phyloP scores from a whole-genome alignment of 2,113 vertebrate species.

The Neotragus pygmaeus region DNA sequence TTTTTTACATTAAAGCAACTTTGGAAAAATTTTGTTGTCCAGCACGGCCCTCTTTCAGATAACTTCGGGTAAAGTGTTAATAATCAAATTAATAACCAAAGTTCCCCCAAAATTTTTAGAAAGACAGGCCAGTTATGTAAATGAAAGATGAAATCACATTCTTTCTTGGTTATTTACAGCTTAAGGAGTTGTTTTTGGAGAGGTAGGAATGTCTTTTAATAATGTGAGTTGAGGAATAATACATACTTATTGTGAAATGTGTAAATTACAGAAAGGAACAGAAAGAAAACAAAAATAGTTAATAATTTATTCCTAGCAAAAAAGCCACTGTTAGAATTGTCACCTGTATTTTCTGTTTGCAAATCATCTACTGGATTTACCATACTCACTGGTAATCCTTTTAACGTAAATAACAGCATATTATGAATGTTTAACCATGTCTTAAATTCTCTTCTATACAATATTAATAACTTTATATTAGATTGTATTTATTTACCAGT shows the following conservation, averaged over 20 bases:
- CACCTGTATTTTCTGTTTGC: background rate
- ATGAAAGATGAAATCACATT: background rate
- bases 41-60: background rate
- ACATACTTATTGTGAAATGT: background rate
- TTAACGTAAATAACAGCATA: background rate
- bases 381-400: background rate
- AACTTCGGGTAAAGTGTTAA: background rate
- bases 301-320: background rate
- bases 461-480: background rate
- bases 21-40: background rate
- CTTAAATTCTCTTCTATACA: background rate
- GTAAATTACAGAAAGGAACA: constrained; percentile 3
- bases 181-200: background rate
- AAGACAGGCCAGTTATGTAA: background rate
- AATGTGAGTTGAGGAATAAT: background rate
- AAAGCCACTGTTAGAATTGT: background rate
- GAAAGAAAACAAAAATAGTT: constrained; percentile 22
- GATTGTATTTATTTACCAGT: background rate
- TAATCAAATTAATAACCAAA: background rate
- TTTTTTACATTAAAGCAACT: background rate
- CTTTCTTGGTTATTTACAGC: background rate
- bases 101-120: background rate
- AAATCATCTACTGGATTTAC: background rate
- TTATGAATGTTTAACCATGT: background rate
- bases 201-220: background rate